These are phyloP conservation scores for Pantherophis guttatus DNA, from an alignment of 2,113 vertebrate genomes.

Conservation along the genomic window DNA sequence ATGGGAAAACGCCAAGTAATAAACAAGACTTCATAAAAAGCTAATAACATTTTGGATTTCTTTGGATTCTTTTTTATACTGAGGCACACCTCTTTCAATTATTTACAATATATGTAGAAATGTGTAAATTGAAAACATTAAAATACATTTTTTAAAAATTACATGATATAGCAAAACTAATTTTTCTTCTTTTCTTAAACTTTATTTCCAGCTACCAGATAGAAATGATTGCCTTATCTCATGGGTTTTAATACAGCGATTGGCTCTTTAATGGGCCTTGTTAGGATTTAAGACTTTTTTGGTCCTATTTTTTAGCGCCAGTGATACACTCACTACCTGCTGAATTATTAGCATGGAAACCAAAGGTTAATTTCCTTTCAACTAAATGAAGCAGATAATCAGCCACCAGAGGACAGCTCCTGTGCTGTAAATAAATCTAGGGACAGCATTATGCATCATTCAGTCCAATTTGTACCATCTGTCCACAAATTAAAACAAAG, in stretches of 20 bases:
- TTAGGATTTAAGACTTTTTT: conserved; percentile 71
- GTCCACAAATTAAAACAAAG: conserved; percentile 73
- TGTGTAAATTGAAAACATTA: conserved; percentile 20
- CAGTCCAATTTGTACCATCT: conserved; percentile 70
- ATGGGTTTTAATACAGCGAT: conserved; percentile 70
- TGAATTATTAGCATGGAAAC: conserved; percentile 70
- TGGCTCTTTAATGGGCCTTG: conserved; percentile 66
- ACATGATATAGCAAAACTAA: conserved; percentile 30
- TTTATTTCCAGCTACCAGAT: conserved; percentile 64
- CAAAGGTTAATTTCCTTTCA: conserved; percentile 75
- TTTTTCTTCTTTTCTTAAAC: conserved; percentile 44
- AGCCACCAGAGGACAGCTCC: conserved; percentile 63
- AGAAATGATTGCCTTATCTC: conserved; percentile 69
- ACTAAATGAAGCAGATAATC: conserved; percentile 78
- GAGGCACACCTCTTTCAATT: background rate
- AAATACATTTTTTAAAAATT: conserved; percentile 27
- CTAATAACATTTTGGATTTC: background rate
- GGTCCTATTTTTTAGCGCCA: conserved; percentile 60
- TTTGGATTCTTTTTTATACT: conserved; percentile 24
- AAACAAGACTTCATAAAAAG: conserved; percentile 5
- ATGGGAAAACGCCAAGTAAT: conserved; percentile 34
- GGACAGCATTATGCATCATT: conserved; percentile 57
- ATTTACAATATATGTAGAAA: background rate
- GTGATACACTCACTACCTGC: conserved; percentile 67
- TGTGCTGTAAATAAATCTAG: conserved; percentile 71